Conservation (phyloP, 2,888 invertebrate genomes). For the Cactoblastis cactorum region DNA sequence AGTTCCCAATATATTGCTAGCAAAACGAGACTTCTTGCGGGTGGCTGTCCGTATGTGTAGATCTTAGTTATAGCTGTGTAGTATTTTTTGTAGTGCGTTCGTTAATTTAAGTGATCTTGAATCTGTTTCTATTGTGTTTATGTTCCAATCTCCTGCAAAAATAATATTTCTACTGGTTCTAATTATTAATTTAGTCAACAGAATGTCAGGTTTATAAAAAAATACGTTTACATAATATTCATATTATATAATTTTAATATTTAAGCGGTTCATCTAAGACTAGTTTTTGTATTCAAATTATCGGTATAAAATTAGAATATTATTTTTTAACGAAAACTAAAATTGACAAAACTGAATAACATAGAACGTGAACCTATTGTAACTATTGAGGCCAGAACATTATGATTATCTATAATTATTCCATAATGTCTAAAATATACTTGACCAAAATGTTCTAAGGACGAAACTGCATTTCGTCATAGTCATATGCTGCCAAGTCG, state of each 20-base stretch:
- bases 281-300: too few relatives aligned
- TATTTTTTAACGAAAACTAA: too few relatives aligned
- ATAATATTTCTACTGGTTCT: conserved; percentile 1
- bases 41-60: not conserved
- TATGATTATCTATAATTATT: not conserved
- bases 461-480: conserved; percentile 12
- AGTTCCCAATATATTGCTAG: not conserved
- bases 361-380: too few relatives aligned
- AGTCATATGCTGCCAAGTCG: conserved; percentile 14
- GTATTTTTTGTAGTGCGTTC: not conserved
- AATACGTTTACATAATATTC: not conserved
- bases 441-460: conserved; percentile 10
- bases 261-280: too few relatives aligned
- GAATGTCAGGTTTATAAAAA: not conserved
- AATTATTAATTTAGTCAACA: not conserved
- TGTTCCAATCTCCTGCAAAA: not conserved
- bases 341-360: too few relatives aligned
- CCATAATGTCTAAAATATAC: conserved; percentile 1
- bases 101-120: not conserved
- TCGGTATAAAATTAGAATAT: too few relatives aligned
- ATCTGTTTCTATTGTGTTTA: not conserved
- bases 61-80: not conserved
- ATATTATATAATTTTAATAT: too few relatives aligned
- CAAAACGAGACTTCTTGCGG: conserved; percentile 1
- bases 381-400: too few relatives aligned